Percentiles rank a stretch among this genome's conserved stretches.
Conservation (phyloP, 2,797 vertebrate species). For the Poecilia picta region DNA sequence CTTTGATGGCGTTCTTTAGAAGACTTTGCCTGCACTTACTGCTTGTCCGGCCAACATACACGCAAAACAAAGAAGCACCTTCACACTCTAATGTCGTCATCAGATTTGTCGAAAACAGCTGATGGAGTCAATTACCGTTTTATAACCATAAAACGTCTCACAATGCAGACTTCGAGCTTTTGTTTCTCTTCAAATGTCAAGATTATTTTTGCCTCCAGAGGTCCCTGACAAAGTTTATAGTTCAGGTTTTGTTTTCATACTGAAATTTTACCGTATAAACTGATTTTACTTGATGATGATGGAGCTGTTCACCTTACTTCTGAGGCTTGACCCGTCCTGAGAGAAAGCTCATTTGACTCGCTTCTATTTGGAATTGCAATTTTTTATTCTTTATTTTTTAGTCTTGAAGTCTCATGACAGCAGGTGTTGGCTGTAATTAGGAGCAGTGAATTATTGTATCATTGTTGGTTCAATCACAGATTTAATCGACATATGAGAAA, state of each 20-base stretch:
- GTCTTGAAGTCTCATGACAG: neutral
- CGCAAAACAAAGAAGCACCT: neutral
- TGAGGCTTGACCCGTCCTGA: neutral
- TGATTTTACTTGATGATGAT: neutral
- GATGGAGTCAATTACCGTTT: slow-evolving; percentile 18
- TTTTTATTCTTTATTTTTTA: neutral
- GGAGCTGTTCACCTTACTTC: neutral
- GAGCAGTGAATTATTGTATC: neutral
- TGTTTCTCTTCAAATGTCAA: slow-evolving; percentile 7
- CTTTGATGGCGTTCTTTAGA: slow-evolving; percentile 17
- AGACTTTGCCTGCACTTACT: slow-evolving; percentile 28
- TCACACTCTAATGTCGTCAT: slow-evolving; percentile 7
- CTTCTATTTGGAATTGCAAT: neutral
- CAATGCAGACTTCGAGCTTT: slow-evolving; percentile 15
- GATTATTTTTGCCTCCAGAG: neutral
- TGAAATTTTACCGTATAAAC: neutral
- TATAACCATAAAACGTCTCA: slow-evolving; percentile 16
- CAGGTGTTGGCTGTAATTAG: neutral
- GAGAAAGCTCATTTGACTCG: neutral
- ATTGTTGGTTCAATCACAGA: neutral
- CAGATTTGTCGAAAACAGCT: slow-evolving; percentile 11
- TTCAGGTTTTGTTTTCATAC: neutral
- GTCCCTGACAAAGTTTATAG: neutral
- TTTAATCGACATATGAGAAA: neutral
- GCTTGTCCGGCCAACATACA: neutral